phyloP scores from a whole-genome alignment of 2,797 vertebrate genomes.

The Sebastes glaucus region DNA sequence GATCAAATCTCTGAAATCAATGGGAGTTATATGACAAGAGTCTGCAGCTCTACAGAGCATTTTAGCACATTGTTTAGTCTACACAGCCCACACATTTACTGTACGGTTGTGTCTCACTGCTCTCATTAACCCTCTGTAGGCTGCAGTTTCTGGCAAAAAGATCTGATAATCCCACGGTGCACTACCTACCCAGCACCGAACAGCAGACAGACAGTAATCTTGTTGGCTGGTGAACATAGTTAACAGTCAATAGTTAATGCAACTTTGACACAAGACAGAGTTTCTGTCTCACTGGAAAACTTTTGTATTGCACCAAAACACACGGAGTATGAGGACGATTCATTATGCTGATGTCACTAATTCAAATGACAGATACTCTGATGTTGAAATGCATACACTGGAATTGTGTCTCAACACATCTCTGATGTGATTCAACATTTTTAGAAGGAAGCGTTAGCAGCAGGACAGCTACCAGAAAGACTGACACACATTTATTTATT shows the following conservation, averaged over 20 bases:
- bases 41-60: neutral
- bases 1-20: neutral
- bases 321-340: neutral
- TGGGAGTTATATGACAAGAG: neutral
- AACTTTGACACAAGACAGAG: neutral
- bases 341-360: neutral
- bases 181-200: neutral
- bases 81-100: neutral
- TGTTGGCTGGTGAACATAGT: neutral
- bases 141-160: neutral
- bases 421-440: neutral
- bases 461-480: neutral
- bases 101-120: neutral
- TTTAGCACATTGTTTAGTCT: constrained; percentile 7
- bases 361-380: neutral
- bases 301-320: neutral
- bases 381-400: constrained; percentile 14
- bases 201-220: neutral
- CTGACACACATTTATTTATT: neutral
- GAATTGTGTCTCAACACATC: neutral
- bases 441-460: neutral
- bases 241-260: neutral
- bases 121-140: constrained; percentile 7
- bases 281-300: neutral
- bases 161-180: neutral